Evolutionary conservation across 2,888 invertebrate species (phyloP).

Genomic region (Noctua janthe): DNA sequence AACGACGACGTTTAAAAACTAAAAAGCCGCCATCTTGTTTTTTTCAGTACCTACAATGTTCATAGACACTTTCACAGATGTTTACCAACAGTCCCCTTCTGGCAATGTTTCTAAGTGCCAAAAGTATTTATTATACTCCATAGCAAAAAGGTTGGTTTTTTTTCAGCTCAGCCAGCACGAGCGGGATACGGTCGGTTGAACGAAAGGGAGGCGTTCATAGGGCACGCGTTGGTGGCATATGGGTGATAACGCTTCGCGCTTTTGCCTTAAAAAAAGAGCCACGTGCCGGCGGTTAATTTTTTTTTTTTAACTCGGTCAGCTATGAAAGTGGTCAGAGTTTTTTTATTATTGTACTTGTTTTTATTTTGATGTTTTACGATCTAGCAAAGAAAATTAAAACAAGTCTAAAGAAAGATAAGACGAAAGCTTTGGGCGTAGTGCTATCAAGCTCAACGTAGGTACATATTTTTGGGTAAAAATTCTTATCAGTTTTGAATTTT

Average conservation of each 20-base stretch:
- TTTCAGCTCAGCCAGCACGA: slow-evolving; percentile 43
- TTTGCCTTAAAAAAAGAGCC: slow-evolving; percentile 76
- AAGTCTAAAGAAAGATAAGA: neutral
- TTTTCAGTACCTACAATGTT: neutral
- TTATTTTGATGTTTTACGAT: slow-evolving; percentile 9
- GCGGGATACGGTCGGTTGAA: slow-evolving; percentile 74
- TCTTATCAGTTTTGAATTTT: slow-evolving; percentile 1
- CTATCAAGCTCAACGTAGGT: neutral
- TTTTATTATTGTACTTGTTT: slow-evolving; percentile 11
- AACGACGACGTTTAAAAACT: slow-evolving; percentile 9
- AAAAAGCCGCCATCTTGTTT: slow-evolving; percentile 10
- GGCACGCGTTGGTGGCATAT: slow-evolving; percentile 88
- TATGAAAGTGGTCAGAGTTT: slow-evolving; percentile 37
- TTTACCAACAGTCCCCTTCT: neutral
- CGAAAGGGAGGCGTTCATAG: slow-evolving; percentile 67
- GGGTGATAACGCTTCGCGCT: slow-evolving; percentile 77
- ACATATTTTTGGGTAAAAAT: neutral
- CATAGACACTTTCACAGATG: neutral
- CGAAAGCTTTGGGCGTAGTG: neutral
- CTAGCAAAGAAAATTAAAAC: slow-evolving; percentile 1
- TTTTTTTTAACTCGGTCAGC: slow-evolving; percentile 64
- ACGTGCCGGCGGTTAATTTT: slow-evolving; percentile 80
- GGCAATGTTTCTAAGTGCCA: neutral
- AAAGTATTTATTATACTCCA: neutral
- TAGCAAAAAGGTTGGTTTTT: slow-evolving; percentile 34